These are phyloP conservation scores for Scelioninae gen. 2 DNA, from an alignment of 2,888 invertebrate species.

Conservation along the genomic window DNA sequence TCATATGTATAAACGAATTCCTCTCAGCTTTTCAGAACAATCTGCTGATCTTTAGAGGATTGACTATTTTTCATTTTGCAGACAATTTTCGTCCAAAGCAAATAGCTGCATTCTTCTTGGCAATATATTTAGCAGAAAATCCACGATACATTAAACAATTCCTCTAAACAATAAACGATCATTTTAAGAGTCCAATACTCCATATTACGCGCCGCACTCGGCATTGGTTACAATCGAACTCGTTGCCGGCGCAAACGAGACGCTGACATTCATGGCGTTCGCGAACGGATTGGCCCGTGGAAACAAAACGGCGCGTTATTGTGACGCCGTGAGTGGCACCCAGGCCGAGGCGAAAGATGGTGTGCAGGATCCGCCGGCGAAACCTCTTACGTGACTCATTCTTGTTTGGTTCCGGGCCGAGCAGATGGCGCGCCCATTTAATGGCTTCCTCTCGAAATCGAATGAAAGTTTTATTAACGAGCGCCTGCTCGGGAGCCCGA, in stretches of 20 bases:
- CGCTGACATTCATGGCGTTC: conserved; percentile 24
- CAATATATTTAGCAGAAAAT: too few species aligned
- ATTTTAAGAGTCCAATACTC: too few species aligned
- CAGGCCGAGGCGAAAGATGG: conserved; percentile 50
- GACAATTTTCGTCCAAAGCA: too few species aligned
- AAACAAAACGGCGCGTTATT: conserved; percentile 21
- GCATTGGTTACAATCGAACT: too few species aligned
- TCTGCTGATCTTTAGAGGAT: too few species aligned
- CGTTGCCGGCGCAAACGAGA: conserved; percentile 15
- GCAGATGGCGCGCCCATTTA: conserved; percentile 69
- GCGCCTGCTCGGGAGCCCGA: conserved; percentile 58
- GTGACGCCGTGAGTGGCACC: conserved; percentile 43
- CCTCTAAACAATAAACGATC: too few species aligned
- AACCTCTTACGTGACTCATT: conserved; percentile 65
- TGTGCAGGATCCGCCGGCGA: conserved; percentile 56
- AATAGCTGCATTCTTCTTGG: too few species aligned
- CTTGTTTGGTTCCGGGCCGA: conserved; percentile 68
- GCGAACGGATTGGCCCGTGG: conserved; percentile 8
- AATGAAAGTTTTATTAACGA: conserved; percentile 63
- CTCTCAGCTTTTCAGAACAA: too few species aligned
- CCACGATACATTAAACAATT: too few species aligned
- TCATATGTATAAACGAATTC: too few species aligned
- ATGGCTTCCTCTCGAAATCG: conserved; percentile 64
- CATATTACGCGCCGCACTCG: too few species aligned
- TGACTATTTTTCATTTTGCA: too few species aligned